Evolutionary conservation across 2,797 vertebrate species (phyloP).

Genomic region (Fundulus diaphanus): DNA sequence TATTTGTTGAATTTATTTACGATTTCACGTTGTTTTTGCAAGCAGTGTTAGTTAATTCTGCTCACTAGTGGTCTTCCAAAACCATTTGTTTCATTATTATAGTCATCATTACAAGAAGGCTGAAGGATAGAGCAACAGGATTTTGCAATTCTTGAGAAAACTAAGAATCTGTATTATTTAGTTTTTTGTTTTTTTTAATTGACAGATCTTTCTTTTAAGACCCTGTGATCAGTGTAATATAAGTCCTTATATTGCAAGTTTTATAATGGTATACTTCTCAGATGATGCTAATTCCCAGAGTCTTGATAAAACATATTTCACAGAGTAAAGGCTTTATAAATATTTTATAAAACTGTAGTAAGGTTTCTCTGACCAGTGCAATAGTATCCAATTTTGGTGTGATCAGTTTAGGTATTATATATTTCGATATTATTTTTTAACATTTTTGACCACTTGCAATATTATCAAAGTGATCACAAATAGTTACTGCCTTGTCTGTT

Average conservation of each 20-base stretch:
- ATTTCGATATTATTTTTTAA: too few relatives aligned
- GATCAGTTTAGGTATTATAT: background rate
- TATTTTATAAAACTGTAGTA: background rate
- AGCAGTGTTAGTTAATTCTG: constrained; percentile 33
- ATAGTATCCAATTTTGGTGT: background rate
- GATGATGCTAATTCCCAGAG: too few relatives aligned
- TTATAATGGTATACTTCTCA: background rate
- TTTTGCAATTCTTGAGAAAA: too few relatives aligned
- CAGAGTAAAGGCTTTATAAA: background rate
- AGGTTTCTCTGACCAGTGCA: background rate
- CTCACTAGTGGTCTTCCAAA: constrained; percentile 50
- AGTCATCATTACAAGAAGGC: constrained; percentile 15
- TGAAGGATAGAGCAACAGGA: too few relatives aligned
- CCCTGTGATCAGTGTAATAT: too few relatives aligned
- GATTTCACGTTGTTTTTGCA: constrained; percentile 17
- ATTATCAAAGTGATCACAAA: too few relatives aligned
- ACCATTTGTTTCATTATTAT: constrained; percentile 66
- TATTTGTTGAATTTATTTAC: background rate
- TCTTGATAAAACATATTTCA: background rate
- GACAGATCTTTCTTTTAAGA: too few relatives aligned
- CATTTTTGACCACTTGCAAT: too few relatives aligned
- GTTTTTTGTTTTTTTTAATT: too few relatives aligned
- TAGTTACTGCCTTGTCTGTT: too few relatives aligned
- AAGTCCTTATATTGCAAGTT: background rate
- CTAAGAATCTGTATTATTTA: too few relatives aligned